These are phyloP conservation scores for Palythoa heliodiscus DNA, from an alignment of 92 coral and sea anemone species.

Conservation along the genomic window DNA sequence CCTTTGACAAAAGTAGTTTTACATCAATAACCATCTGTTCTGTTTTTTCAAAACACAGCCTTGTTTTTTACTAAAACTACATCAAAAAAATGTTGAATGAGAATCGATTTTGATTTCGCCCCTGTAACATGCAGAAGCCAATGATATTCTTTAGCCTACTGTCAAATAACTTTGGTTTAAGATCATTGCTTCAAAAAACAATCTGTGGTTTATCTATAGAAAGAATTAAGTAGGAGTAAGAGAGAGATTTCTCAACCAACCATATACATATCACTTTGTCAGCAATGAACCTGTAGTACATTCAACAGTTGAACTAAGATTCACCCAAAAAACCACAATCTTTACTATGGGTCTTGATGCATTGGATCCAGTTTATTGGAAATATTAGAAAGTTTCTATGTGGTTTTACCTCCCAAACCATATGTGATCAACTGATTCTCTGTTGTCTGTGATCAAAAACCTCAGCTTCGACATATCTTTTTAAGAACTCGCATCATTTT, in stretches of 20 bases:
- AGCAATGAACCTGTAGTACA: constrained; percentile 63
- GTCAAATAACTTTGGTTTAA: constrained; percentile 30
- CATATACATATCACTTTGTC: constrained; percentile 60
- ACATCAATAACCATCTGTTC: constrained; percentile 71
- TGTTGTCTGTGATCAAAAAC: constrained; percentile 11
- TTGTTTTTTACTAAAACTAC: neutral
- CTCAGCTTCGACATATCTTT: neutral
- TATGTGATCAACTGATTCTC: neutral
- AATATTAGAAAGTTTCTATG: constrained; percentile 18
- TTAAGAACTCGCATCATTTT: neutral
- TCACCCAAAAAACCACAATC: constrained; percentile 83
- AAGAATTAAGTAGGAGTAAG: constrained; percentile 68
- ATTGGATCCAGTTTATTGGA: constrained; percentile 48
- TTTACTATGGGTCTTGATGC: constrained; percentile 23
- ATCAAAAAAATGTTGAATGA: neutral
- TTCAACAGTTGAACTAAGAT: constrained; percentile 60
- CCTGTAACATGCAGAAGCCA: neutral
- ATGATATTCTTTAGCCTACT: neutral
- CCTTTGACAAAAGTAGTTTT: constrained; percentile 56
- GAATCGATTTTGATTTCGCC: neutral
- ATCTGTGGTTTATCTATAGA: constrained; percentile 57
- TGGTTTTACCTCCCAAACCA: constrained; percentile 11
- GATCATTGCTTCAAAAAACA: constrained; percentile 32
- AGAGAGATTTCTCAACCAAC: constrained; percentile 63
- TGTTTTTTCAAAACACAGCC: constrained; percentile 28